These are phyloP conservation scores for Mylabris sibirica DNA, from an alignment of 2,888 invertebrate genomes.

Conservation along the genomic window DNA sequence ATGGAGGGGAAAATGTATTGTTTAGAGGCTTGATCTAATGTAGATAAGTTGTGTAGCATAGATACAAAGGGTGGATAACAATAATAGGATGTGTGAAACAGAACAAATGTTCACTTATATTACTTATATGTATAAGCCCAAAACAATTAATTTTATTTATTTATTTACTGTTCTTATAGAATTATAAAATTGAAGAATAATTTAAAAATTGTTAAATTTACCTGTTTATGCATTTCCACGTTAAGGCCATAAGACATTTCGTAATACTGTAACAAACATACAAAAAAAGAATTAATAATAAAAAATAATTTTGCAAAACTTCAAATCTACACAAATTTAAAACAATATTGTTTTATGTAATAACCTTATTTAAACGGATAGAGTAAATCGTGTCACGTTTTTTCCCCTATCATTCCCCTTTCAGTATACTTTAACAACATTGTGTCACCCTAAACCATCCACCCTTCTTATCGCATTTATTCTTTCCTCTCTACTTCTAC, in stretches of 20 bases:
- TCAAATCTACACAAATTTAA: too few relatives aligned
- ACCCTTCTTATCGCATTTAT: background rate
- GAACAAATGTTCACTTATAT: constrained; percentile 4
- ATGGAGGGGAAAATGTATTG: background rate
- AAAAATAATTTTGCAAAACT: constrained; percentile 35
- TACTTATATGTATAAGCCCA: background rate
- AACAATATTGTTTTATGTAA: constrained; percentile 56
- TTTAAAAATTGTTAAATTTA: constrained; percentile 60
- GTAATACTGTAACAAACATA: constrained; percentile 83
- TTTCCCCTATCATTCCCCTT: constrained; percentile 43
- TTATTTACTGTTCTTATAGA: background rate
- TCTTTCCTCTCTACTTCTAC: background rate
- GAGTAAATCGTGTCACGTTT: constrained; percentile 53
- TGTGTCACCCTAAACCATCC: constrained; percentile 35
- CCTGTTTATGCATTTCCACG: constrained; percentile 98
- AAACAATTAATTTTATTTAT: background rate
- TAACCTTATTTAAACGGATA: constrained; percentile 55
- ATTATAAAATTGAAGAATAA: background rate
- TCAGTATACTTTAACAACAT: constrained; percentile 43
- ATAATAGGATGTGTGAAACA: constrained; percentile 10
- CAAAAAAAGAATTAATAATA: constrained; percentile 28
- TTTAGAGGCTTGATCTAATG: constrained; percentile 1
- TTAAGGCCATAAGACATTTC: constrained; percentile 98
- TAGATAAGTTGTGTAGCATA: constrained; percentile 3
- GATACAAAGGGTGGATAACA: constrained; percentile 8